These are phyloP conservation scores for Cyphomyrus plagiostoma DNA, from an alignment of 2,113 vertebrate genomes.

Conservation along the genomic window DNA sequence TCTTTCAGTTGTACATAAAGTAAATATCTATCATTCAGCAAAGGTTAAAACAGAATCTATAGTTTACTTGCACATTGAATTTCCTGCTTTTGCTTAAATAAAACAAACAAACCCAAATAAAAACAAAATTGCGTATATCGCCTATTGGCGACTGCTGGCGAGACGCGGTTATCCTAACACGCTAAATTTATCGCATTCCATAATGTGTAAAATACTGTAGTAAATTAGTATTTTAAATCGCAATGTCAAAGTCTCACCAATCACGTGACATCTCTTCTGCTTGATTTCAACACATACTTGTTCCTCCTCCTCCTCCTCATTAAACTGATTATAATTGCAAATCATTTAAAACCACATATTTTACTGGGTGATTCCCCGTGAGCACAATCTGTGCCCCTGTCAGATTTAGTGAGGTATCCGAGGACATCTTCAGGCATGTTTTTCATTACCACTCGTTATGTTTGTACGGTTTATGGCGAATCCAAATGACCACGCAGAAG, in stretches of 20 bases:
- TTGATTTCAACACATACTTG: background rate
- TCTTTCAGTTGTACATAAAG: too few relatives aligned
- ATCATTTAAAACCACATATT: background rate
- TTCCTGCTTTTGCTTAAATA: background rate
- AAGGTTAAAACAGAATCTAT: background rate
- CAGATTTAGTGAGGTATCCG: background rate
- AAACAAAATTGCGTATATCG: background rate
- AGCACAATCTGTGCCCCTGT: too few relatives aligned
- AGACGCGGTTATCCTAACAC: background rate
- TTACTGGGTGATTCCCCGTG: background rate
- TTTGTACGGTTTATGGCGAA: background rate
- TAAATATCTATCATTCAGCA: background rate
- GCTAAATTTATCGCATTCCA: background rate
- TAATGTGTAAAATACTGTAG: background rate
- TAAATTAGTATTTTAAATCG: background rate
- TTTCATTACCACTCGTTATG: background rate
- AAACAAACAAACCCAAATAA: background rate
- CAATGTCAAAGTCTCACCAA: background rate
- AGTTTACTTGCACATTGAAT: background rate
- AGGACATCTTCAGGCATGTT: background rate
- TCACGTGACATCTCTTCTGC: background rate
- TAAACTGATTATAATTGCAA: background rate
- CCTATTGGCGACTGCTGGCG: background rate
- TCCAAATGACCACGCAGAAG: background rate
- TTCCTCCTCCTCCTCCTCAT: too few relatives aligned